phyloP scores from a whole-genome alignment of 2,113 vertebrate genomes.

The Nematolebias whitei region DNA sequence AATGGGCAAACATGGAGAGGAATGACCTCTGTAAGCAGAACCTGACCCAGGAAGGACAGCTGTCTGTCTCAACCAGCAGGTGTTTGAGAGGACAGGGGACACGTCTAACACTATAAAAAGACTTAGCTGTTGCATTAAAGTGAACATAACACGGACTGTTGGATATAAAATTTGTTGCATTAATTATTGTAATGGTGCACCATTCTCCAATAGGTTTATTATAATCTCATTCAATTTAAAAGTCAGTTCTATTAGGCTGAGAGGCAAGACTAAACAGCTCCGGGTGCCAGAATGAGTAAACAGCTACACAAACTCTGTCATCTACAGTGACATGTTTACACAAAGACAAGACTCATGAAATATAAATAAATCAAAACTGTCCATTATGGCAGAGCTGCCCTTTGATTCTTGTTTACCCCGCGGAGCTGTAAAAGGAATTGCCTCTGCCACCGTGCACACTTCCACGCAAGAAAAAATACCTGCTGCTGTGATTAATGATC shows the following conservation, averaged over 20 bases:
- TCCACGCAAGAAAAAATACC: slow-evolving; percentile 13
- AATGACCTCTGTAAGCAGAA: too few relatives aligned
- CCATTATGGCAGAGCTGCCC: slow-evolving; percentile 14
- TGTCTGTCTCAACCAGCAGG: too few relatives aligned
- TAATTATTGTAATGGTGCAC: too few relatives aligned
- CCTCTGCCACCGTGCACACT: slow-evolving; percentile 6
- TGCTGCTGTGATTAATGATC: slow-evolving; percentile 32
- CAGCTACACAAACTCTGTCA: background rate
- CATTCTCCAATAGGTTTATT: too few relatives aligned
- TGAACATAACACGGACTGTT: too few relatives aligned
- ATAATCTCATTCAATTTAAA: background rate
- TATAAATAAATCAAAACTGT: background rate
- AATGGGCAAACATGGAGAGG: too few relatives aligned
- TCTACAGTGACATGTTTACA: slow-evolving; percentile 4
- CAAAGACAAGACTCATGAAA: background rate
- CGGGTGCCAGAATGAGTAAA: slow-evolving; percentile 14
- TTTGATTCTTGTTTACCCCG: slow-evolving; percentile 35
- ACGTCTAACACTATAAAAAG: too few relatives aligned
- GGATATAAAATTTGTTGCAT: too few relatives aligned
- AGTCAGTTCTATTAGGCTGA: background rate
- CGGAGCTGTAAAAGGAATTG: slow-evolving; percentile 30
- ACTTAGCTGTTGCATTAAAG: too few relatives aligned
- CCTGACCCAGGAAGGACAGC: too few relatives aligned
- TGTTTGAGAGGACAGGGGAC: too few relatives aligned
- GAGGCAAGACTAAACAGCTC: slow-evolving; percentile 8